Evolutionary conservation across 2,797 vertebrate species (phyloP).

Genomic region (Propithecus deckenii): DNA sequence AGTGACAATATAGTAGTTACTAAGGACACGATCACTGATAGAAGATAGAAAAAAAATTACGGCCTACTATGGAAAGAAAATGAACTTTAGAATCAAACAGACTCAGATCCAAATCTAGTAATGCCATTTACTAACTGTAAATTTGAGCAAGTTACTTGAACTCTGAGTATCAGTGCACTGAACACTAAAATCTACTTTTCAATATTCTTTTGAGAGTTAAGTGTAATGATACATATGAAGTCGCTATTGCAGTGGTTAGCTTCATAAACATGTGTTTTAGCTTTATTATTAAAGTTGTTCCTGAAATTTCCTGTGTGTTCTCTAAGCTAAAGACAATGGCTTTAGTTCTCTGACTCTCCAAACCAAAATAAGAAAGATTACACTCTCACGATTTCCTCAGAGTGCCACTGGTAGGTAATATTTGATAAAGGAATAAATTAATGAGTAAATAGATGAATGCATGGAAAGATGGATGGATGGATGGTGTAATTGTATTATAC

Average conservation of each 20-base stretch:
- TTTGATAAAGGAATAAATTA: neutral
- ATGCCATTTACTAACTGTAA: neutral
- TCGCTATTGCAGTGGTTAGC: neutral
- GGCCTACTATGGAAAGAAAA: neutral
- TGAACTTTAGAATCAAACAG: neutral
- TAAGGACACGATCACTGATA: neutral
- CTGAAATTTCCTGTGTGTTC: neutral
- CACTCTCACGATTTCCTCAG: neutral
- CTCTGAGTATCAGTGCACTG: neutral
- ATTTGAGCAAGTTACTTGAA: neutral
- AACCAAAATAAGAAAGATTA: neutral
- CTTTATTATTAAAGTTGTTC: conserved; percentile 30
- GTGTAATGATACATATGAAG: neutral
- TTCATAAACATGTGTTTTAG: neutral
- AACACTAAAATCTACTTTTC: neutral
- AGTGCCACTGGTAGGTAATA: neutral
- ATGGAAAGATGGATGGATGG: neutral
- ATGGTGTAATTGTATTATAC: neutral
- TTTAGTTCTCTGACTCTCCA: neutral
- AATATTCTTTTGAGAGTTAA: neutral
- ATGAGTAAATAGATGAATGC: neutral
- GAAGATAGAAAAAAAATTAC: neutral
- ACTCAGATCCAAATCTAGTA: neutral
- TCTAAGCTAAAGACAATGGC: neutral
- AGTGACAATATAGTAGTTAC: neutral